These are phyloP conservation scores for Aldabrachelys gigantea DNA, from an alignment of 2,113 vertebrate genomes.

Conservation along the genomic window DNA sequence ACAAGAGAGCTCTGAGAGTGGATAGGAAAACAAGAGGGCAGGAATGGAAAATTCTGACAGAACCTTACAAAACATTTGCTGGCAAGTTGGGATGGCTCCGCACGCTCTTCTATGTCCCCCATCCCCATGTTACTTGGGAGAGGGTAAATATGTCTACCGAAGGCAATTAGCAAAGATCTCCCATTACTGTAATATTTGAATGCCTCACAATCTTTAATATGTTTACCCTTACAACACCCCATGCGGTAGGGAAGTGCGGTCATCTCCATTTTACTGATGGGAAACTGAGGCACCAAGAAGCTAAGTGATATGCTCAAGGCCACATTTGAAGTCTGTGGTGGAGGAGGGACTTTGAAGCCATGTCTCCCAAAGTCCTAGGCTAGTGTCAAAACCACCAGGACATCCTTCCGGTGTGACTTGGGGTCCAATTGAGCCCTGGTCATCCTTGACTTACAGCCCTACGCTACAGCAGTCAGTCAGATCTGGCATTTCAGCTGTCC, in stretches of 20 bases:
- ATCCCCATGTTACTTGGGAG: not conserved
- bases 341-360: not conserved
- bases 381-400: not conserved
- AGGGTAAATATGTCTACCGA: not conserved
- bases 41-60: not conserved
- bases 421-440: not conserved
- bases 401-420: not conserved
- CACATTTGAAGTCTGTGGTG: not conserved
- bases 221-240: not conserved
- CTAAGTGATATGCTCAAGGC: not conserved
- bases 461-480: not conserved
- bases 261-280: not conserved
- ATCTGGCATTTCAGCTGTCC: not conserved
- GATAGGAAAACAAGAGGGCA: not conserved
- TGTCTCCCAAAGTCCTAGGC: not conserved
- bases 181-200: not conserved
- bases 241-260: not conserved
- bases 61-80: not conserved
- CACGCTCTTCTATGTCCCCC: not conserved
- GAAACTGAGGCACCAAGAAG: not conserved
- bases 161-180: not conserved
- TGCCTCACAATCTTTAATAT: not conserved
- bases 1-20: not conserved
- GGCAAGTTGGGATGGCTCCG: not conserved
- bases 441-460: fast-evolving